Conservation (phyloP, 2,888 invertebrate species). For the Agelastica alni region DNA sequence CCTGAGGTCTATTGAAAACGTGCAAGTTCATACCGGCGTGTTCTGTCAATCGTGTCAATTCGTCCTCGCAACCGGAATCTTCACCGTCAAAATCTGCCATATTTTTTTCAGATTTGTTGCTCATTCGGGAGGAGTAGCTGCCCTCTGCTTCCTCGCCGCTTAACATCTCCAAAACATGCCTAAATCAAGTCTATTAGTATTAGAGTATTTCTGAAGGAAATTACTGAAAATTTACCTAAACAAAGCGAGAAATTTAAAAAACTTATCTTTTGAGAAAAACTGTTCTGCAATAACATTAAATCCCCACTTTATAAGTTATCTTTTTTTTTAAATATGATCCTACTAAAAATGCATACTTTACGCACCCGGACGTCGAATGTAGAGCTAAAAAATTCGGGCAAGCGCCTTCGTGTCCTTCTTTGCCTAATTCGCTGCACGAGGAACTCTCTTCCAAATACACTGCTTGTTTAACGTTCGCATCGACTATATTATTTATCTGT, state of each 20-base stretch:
- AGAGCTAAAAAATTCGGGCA: constrained; percentile 52
- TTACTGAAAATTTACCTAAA: background rate
- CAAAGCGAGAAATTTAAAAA: too few relatives aligned
- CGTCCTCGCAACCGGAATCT: constrained; percentile 87
- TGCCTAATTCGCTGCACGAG: constrained; percentile 56
- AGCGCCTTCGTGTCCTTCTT: constrained; percentile 49
- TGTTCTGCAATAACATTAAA: too few relatives aligned
- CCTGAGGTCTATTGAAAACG: constrained; percentile 47
- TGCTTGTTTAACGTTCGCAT: constrained; percentile 49
- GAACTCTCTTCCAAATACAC: constrained; percentile 56
- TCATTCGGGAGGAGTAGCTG: constrained; percentile 92
- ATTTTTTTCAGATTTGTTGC: constrained; percentile 92
- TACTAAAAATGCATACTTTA: too few relatives aligned
- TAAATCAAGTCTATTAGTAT: too few relatives aligned
- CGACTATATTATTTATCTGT: constrained; percentile 50
- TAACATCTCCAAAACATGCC: constrained; percentile 68
- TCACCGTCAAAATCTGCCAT: constrained; percentile 93
- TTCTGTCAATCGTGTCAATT: constrained; percentile 73
- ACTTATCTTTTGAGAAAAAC: too few relatives aligned
- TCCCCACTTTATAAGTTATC: too few relatives aligned
- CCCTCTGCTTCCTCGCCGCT: constrained; percentile 73
- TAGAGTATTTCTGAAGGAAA: too few relatives aligned
- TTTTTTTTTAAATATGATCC: too few relatives aligned
- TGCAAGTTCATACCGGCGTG: constrained; percentile 55
- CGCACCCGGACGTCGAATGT: constrained; percentile 50